Evolutionary conservation across 2,888 invertebrate genomes (phyloP).

Genomic region (Sinelater perroti): DNA sequence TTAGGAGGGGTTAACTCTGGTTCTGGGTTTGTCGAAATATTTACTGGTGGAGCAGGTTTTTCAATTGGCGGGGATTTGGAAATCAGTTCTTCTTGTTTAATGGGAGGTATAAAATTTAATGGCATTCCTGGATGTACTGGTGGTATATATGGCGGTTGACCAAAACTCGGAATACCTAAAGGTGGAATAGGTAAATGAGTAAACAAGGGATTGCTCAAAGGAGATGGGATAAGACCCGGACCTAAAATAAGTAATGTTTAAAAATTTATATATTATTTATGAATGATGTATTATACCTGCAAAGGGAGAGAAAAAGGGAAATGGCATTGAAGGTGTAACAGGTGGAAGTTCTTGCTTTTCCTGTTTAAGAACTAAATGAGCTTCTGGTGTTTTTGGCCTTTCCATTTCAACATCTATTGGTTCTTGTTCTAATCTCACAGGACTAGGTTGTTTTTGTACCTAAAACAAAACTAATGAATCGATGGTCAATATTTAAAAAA

Average conservation of each 20-base stretch:
- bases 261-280: background rate
- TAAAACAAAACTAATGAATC: conserved; percentile 13
- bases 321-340: conserved; percentile 53
- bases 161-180: conserved; percentile 62
- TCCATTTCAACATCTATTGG: conserved; percentile 53
- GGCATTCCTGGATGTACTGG: conserved; percentile 68
- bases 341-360: conserved; percentile 42
- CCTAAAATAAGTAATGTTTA: conserved; percentile 50
- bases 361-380: conserved; percentile 43
- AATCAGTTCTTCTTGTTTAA: conserved; percentile 43
- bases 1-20: conserved; percentile 41
- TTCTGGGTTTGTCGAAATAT: conserved; percentile 3
- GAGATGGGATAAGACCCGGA: conserved; percentile 71
- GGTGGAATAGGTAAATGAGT: conserved; percentile 58
- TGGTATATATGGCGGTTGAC: conserved; percentile 68
- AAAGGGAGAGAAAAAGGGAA: conserved; percentile 64
- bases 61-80: conserved; percentile 47
- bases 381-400: conserved; percentile 58
- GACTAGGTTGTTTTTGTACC: conserved; percentile 46
- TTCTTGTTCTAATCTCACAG: conserved; percentile 45
- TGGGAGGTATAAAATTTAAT: conserved; percentile 61
- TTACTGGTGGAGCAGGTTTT: conserved; percentile 49
- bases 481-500: background rate
- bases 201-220: conserved; percentile 65
- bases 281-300: conserved; percentile 53